These are phyloP conservation scores for Acrossocheilus wenchowensis DNA, from an alignment of 2,797 vertebrate genomes.

Conservation along the genomic window DNA sequence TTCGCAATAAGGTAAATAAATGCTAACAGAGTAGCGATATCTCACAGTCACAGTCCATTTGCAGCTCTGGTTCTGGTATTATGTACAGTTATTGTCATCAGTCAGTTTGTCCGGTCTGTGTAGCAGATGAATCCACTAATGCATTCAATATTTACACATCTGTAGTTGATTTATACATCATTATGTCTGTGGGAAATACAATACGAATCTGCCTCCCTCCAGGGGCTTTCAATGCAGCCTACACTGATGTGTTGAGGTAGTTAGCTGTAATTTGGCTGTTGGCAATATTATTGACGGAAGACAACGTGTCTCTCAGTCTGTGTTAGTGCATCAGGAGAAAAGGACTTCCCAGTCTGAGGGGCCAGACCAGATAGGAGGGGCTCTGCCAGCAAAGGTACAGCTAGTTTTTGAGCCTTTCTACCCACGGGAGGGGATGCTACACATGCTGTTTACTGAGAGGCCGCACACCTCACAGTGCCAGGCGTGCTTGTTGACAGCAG, in stretches of 20 bases:
- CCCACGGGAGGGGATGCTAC: slow-evolving; percentile 58
- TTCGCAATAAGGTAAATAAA: slow-evolving; percentile 91
- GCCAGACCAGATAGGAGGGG: slow-evolving; percentile 71
- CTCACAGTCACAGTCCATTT: slow-evolving; percentile 41
- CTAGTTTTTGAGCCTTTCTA: slow-evolving; percentile 66
- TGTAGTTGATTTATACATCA: slow-evolving; percentile 44
- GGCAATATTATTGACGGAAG: slow-evolving; percentile 66
- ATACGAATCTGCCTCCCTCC: slow-evolving; percentile 56
- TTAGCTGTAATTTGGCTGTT: slow-evolving; percentile 66
- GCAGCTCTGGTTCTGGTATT: slow-evolving; percentile 33
- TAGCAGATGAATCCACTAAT: slow-evolving; percentile 42
- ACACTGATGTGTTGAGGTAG: slow-evolving; percentile 63
- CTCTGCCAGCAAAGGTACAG: slow-evolving; percentile 72
- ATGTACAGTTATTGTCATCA: slow-evolving; percentile 41
- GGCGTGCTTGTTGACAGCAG: slow-evolving; percentile 57
- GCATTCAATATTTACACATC: slow-evolving; percentile 35
- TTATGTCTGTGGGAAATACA: slow-evolving; percentile 53
- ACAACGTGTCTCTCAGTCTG: slow-evolving; percentile 71
- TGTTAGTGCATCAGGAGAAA: slow-evolving; percentile 72
- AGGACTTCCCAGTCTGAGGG: slow-evolving; percentile 72
- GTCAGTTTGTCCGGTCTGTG: slow-evolving; percentile 38
- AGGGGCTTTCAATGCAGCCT: slow-evolving; percentile 57
- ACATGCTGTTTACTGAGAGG: slow-evolving; percentile 59
- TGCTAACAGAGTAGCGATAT: background rate
- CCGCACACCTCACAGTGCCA: slow-evolving; percentile 46